phyloP scores from a whole-genome alignment of 2,888 invertebrate species.

The Drosophila vallismaia region DNA sequence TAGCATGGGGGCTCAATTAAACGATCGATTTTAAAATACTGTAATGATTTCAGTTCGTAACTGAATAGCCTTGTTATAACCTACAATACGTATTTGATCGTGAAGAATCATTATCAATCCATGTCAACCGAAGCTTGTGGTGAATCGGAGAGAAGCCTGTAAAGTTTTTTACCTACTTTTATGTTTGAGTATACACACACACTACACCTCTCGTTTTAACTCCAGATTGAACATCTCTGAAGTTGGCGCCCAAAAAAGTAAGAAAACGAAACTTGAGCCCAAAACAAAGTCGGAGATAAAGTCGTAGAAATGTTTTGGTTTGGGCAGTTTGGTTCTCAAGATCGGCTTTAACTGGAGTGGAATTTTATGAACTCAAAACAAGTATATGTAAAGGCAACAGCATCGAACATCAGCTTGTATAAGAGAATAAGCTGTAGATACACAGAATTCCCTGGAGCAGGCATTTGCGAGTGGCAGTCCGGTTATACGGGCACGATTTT shows the following conservation, averaged over 20 bases:
- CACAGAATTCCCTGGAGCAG: constrained; percentile 69
- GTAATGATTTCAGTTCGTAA: too few relatives aligned
- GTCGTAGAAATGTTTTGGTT: constrained; percentile 23
- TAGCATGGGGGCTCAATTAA: too few relatives aligned
- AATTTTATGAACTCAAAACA: constrained; percentile 5
- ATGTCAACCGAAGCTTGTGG: neutral
- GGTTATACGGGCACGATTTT: constrained; percentile 1
- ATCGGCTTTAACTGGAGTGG: constrained; percentile 32
- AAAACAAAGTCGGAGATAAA: constrained; percentile 37
- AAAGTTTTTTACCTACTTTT: constrained; percentile 33
- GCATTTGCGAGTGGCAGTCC: constrained; percentile 15
- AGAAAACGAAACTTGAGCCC: constrained; percentile 50
- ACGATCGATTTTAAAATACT: too few relatives aligned
- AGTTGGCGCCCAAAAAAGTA: constrained; percentile 65
- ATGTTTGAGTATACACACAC: constrained; percentile 38
- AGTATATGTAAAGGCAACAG: constrained; percentile 11
- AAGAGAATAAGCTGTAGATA: constrained; percentile 55
- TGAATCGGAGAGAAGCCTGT: constrained; percentile 20
- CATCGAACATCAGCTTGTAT: constrained; percentile 32
- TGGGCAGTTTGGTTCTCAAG: constrained; percentile 14
- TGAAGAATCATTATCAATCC: neutral
- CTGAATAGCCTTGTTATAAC: too few relatives aligned
- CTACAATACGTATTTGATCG: neutral
- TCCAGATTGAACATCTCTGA: constrained; percentile 10
- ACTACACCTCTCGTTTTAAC: neutral